These are phyloP conservation scores for Strigops habroptila DNA, from an alignment of 2,113 vertebrate species.

Conservation along the genomic window DNA sequence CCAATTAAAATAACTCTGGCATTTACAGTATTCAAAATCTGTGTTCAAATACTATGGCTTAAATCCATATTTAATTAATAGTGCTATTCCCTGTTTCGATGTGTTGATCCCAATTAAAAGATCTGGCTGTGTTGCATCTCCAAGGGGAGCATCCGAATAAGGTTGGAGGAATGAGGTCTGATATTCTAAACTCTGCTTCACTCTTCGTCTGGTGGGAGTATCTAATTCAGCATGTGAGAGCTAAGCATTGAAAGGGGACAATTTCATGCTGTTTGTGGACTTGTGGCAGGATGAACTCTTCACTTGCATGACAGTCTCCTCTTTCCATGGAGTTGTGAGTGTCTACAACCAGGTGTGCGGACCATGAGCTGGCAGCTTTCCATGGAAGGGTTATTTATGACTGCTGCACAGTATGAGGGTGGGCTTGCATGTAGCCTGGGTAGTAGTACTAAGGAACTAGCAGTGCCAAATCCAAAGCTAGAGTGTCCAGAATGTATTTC, in stretches of 20 bases:
- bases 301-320: background rate
- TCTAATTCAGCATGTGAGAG: background rate
- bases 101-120: background rate
- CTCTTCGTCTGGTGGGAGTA: background rate
- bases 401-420: background rate
- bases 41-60: background rate
- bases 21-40: background rate
- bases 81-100: background rate
- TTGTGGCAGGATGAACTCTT: background rate
- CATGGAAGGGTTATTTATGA: background rate
- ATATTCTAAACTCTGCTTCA: background rate
- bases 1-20: background rate
- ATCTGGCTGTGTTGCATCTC: background rate
- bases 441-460: background rate
- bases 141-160: background rate
- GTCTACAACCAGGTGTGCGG: background rate
- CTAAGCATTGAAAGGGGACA: background rate
- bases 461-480: background rate
- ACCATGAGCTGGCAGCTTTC: background rate
- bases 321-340: background rate
- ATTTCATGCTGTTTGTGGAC: background rate
- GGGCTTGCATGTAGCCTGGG: background rate
- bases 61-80: background rate
- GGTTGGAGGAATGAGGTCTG: background rate
- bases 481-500: background rate